A percentile compares a stretch with the other conserved stretches of the same genome.
Evolutionary conservation across 53 echinoderm and acorn worm species (phyloP).

Genomic region (Arbacia lixula): DNA sequence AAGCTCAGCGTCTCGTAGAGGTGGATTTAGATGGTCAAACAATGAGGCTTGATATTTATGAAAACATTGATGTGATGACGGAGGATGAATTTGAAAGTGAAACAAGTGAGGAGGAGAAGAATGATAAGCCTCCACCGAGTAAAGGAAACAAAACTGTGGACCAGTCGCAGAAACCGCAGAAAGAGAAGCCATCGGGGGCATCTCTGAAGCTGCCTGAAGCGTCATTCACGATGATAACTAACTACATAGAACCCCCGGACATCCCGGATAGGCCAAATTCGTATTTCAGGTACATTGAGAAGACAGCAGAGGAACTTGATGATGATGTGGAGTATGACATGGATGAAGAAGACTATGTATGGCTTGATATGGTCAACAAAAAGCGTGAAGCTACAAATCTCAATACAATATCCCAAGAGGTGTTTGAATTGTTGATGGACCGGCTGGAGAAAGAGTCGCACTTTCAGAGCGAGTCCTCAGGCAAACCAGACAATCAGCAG

Average conservation of each 20-base stretch:
- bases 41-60: constrained; percentile 93
- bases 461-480: constrained; percentile 94
- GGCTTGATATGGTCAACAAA: constrained; percentile 94
- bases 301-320: constrained; percentile 94
- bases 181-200: constrained; percentile 70
- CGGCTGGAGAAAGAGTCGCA: constrained; percentile 97
- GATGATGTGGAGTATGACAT: constrained; percentile 99
- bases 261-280: constrained; percentile 77
- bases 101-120: constrained; percentile 91
- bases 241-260: constrained; percentile 92
- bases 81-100: constrained; percentile 93
- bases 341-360: constrained; percentile 98
- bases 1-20: constrained; percentile 96
- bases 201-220: constrained; percentile 95
- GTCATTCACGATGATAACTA: constrained; percentile 81
- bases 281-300: constrained; percentile 95
- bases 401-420: constrained; percentile 78
- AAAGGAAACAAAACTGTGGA: constrained; percentile 84
- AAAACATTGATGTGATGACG: constrained; percentile 95
- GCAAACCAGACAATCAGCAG: constrained; percentile 82
- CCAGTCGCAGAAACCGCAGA: constrained; percentile 67
- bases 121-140: constrained; percentile 70
- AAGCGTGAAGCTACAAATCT: constrained; percentile 72
- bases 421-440: constrained; percentile 97
- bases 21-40: constrained; percentile 94